Base-by-base conservation (phyloP, 2,113 vertebrate genomes). In the Ptychochromis oligacanthus region DNA sequence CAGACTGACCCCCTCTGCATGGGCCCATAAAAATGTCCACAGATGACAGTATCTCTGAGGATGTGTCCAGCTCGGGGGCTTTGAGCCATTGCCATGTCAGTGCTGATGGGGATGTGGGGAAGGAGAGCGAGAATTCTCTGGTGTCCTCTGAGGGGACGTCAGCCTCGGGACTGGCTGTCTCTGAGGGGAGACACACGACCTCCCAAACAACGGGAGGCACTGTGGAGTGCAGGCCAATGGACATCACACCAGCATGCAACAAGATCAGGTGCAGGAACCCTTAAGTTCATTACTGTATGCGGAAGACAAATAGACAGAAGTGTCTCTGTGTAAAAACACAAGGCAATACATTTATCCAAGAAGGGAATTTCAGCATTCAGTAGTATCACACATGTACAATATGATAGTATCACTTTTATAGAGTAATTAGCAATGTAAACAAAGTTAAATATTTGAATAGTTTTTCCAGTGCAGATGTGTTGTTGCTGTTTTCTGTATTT, bases 1-100 rank as follows among this genome's bases (percentile, higher is more conserved):
- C 89, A 64, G 64, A 88, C 74, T 88, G 83, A 60, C 87, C 90
- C 58, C 59, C 70, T 74, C 85, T 78, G 62, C 89, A 86, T 83
- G 90, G 95, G 91, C 90, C 88, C 81, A 85, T 95, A 96, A 96
- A 94, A 94, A 97, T 96, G 95, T 95, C 88, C 82, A 94, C 96
- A 94, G 95, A 96, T 86, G 95, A 95, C 94, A 96, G 96, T 91
- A 91, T 95, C 80, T 95, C 95, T 92, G 96, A 97, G 95, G 96
- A 97, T 52, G 95, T 95, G 91, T 94, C 85, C 84, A 95, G 88
- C 93, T 95, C 93, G 17, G 5, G 91, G 92, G 94, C 93, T 85
- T 82, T 95, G 92, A 95, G 92, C 87, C 94, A 91, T 49, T 85
- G 93, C 89, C 93, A 91, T 80, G 93, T 67, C 70, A 92, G 95